Evolutionary conservation across 2,797 vertebrate genomes (phyloP), one percentile per base, ranked within the genome.

Genomic region (Syngnathus rostellatus): DNA sequence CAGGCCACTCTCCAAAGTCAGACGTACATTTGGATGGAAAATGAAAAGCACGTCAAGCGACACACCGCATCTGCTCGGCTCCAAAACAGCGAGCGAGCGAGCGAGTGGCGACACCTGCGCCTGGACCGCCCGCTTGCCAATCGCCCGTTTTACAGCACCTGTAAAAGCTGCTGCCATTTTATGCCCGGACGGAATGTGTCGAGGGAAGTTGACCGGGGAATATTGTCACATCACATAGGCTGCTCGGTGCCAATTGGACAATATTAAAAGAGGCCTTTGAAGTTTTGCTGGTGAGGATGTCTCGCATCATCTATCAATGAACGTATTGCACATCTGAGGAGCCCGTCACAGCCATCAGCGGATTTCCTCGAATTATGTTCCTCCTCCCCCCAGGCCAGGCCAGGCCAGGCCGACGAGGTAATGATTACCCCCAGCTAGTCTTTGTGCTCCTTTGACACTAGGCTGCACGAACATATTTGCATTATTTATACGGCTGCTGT

Each of bases 341-440:
- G 31, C 31, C 31, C 31, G 3, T 67, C 55, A 63, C 48, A 78
- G 64, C 50, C 68, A 74, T 81, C 70, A 76, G 68, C 83, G 76
- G 64, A 68, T 79, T 78, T 23, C 57, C 69, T 74, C 58, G 78
- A 71, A 80, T 85, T 77, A 80, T 48, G 61, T 74, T 65, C 5
- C 5, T 8, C 45, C 45, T 14, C 45, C 43, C 43, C 31, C 31
- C 31, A 31, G 31, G 31, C 31, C 31, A 31, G 31, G 31, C 31
- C 31, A 31, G 31, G 31, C 31, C 31, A 31, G 3, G 31, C 31
- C 0, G 2, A 62, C 0, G 1, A 72, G 76, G 75, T 76, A 71
- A 83, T 79, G 73, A 66, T 66, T 77, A 65, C 72, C 74, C 78
- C 75, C 60, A 69, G 77, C 68, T 23, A 62, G 25, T 37, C 66